A percentile compares a stretch with the other conserved stretches of the same genome.
These are phyloP conservation scores for Nasonia longicornis DNA, from an alignment of 1,140 invertebrate species.

Conservation along the genomic window DNA sequence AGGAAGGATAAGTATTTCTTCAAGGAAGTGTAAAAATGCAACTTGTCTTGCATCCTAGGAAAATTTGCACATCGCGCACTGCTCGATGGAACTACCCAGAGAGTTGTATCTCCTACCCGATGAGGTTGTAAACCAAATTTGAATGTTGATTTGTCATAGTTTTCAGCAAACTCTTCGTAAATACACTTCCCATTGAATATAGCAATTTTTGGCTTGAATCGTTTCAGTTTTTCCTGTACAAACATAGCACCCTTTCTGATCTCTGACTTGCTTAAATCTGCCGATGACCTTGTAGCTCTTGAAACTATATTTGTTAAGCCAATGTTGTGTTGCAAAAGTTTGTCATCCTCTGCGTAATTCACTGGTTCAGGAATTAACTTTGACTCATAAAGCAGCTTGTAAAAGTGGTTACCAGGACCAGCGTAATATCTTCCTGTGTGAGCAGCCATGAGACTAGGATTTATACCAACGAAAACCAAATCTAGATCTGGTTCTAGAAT, in stretches of 20 bases:
- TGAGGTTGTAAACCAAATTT: conserved; percentile 63
- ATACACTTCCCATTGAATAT: conserved; percentile 68
- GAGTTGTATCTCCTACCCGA: conserved; percentile 56
- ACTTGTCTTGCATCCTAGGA: conserved; percentile 64
- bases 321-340: conserved; percentile 59
- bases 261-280: conserved; percentile 61
- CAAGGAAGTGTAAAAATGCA: conserved; percentile 63
- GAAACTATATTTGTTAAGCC: conserved; percentile 66
- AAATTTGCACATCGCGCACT: conserved; percentile 67
- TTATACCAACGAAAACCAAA: conserved; percentile 65
- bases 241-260: conserved; percentile 60
- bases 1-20: conserved; percentile 62
- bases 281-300: conserved; percentile 63
- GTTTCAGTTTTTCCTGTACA: conserved; percentile 59
- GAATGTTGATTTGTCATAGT: conserved; percentile 53
- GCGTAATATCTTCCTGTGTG: conserved; percentile 66
- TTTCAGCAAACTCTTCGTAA: conserved; percentile 61
- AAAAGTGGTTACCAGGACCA: conserved; percentile 67
- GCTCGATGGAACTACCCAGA: conserved; percentile 67
- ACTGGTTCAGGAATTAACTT: conserved; percentile 56
- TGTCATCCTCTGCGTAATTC: conserved; percentile 61
- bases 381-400: conserved; percentile 63
- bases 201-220: conserved; percentile 63
- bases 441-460: conserved; percentile 65
- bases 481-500: conserved; percentile 60